Base-by-base conservation (phyloP, 92 coral and sea anemone species). In the Palythoa caribaeorum region DNA sequence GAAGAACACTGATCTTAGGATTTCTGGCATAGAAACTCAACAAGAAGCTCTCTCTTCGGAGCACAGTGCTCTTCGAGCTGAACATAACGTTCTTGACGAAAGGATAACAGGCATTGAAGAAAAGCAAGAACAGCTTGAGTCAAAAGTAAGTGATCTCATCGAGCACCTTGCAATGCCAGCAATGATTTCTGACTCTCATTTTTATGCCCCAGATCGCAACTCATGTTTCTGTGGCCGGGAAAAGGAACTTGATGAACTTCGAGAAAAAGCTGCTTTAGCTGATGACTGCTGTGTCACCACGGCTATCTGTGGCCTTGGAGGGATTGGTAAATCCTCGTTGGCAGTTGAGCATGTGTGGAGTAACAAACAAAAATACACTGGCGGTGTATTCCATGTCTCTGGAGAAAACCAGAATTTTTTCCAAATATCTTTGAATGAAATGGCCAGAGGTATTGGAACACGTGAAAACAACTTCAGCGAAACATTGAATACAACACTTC, bases 311-410 rank as follows among this genome's bases (percentile, higher is more conserved):
- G 98, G 98, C 21, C 96, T 95, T 20, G 98, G 98, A 9, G 98
- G 98, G 55, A 88, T 89, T 7, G 98, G 98, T 1, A 96, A 96
- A 77, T 94, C 98, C 14, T 88, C 96, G 8, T 94, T 96, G 15
- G 96, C 93, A 17, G 90, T 92, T 6, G 98, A 96, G 84, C 92
- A 93, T 79, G 92, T 92, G 21, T 89, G 94, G 89, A 87, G 51
- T 38, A 17, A 86, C 60, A 89, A 91, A 73, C 78, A 93, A 15
- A 62, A 59, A 51, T 96, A 96, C 84, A 81, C 83, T 2, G 98
- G 94, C 20, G 98, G 98, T 21, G 96, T 94, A 28, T 94, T 92
- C 86, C 95, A 97, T 94, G 80, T 96, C 77, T 94, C 98, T 9
- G 98, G 98, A 16, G 96, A 96, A 88, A 85, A 88, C 68, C 83